Evolutionary conservation across 2,888 invertebrate genomes (phyloP), one percentile per base, ranked within the genome.

Genomic region (Acronicta psi): DNA sequence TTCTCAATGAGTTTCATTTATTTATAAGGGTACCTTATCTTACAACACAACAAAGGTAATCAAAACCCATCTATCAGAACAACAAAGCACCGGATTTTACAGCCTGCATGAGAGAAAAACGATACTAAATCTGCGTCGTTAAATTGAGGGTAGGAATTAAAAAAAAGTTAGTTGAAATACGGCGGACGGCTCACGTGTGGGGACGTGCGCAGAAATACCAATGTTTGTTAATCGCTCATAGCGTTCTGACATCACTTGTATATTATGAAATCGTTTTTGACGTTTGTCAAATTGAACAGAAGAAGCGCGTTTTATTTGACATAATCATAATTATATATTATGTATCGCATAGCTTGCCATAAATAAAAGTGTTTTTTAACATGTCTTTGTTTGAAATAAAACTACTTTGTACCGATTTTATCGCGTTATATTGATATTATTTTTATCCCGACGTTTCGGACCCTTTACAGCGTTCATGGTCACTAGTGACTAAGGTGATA

Each of bases 201-300:
- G 14, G n/a, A 51, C 52, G 62, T 63, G 62, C 46, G 18, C 37
- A 17, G 52, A 61, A 69, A 61, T 20, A 23, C 6, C 41, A 61
- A 69, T 63, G 23, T 62, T 61, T 50, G 49, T 45, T 68, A 45
- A 69, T 29, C 17, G 49, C 9, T 10, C 16, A 8, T 16, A 38
- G 31, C 9, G 23, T 37, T 36, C 43, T 25, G 36, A 23, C 7
- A 9, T 9, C 25, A 8, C 8, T 34, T 38, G 34, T 17, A 43
- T 37, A 41, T 54, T 40, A 13, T 40, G 18, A 13, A 40, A 11
- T 40, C 13, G 17, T 13, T 38, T 38, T 17, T 11, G 16, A 10
- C 11, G 17, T 29, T 29, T 29, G 29, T 29, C 29, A 29, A 29
- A 11, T 3, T 3, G 11, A 29, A 29, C 29, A 7, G 9, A 25